Evolutionary conservation across 1,140 invertebrate genomes (phyloP).

Genomic region (Pissodes strobi): DNA sequence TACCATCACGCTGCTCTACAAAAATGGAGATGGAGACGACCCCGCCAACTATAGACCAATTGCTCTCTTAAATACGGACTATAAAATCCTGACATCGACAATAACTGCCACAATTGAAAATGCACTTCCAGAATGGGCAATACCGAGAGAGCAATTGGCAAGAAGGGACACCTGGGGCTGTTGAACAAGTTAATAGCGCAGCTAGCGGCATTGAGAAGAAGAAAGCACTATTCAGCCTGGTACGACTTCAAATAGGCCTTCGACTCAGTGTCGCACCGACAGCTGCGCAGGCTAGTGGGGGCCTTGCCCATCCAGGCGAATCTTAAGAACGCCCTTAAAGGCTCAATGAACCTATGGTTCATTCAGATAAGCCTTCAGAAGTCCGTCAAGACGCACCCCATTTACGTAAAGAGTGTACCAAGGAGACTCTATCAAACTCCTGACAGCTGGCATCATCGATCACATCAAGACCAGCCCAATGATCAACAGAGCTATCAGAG

Average conservation of each 20-base stretch:
- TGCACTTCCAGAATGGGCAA: too few relatives aligned
- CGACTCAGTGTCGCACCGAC: conserved; percentile 34
- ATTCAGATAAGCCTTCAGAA: conserved; percentile 26
- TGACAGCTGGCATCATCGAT: conserved; percentile 37
- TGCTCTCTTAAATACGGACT: too few relatives aligned
- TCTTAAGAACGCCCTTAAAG: conserved; percentile 26
- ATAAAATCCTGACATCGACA: too few relatives aligned
- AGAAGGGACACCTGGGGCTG: too few relatives aligned
- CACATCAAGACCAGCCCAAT: conserved; percentile 24
- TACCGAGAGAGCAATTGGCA: too few relatives aligned
- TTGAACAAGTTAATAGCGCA: too few relatives aligned
- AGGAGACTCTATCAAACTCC: conserved; percentile 41
- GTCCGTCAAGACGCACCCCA: conserved; percentile 33
- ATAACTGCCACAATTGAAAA: too few relatives aligned
- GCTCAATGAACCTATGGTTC: conserved; percentile 35
- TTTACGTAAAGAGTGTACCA: conserved; percentile 35
- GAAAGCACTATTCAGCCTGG: too few relatives aligned
- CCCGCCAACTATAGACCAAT: too few relatives aligned
- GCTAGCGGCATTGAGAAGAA: too few relatives aligned
- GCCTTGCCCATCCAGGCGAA: conserved; percentile 26
- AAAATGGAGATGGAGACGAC: too few relatives aligned
- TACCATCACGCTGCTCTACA: too few relatives aligned
- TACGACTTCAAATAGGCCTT: conserved; percentile 42
- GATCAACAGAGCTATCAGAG: conserved; percentile 28
- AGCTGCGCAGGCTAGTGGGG: conserved; percentile 15